Evolutionary conservation across 2,888 invertebrate genomes (phyloP).

Genomic region (Agriopis marginaria): DNA sequence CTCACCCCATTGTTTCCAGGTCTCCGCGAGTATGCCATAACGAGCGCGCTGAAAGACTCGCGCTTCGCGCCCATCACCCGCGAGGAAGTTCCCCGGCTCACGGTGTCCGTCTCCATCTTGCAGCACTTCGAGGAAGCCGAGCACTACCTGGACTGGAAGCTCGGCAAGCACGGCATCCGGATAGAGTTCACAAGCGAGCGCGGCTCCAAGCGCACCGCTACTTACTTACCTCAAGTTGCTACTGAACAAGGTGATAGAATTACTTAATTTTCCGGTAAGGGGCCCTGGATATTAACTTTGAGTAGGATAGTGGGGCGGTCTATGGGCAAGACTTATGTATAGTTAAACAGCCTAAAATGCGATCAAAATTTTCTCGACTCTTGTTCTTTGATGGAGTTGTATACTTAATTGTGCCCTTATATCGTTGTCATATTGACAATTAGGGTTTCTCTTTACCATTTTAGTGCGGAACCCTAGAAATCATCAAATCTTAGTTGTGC

Average conservation of each 20-base stretch:
- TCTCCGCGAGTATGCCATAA: constrained; percentile 97
- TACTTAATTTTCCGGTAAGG: constrained; percentile 30
- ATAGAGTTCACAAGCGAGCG: constrained; percentile 98
- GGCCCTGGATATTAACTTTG: constrained; percentile 1
- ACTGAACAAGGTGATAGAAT: constrained; percentile 94
- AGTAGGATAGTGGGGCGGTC: neutral
- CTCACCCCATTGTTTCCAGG: constrained; percentile 80
- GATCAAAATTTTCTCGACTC: no score
- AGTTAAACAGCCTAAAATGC: no score
- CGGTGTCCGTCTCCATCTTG: constrained; percentile 98
- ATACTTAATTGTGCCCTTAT: no score
- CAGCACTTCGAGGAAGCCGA: constrained; percentile 98
- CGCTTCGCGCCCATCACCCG: constrained; percentile 97
- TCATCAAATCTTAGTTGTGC: no score
- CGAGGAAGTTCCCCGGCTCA: constrained; percentile 96
- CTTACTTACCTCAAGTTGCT: constrained; percentile 99
- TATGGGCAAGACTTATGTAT: neutral
- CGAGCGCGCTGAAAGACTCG: constrained; percentile 99
- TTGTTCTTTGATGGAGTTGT: no score
- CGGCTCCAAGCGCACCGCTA: constrained; percentile 97
- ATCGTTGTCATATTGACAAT: no score
- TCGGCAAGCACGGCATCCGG: constrained; percentile 98
- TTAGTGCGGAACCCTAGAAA: no score
- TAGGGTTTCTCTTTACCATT: no score
- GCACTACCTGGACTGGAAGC: constrained; percentile 98